Conservation (phyloP, 2,888 invertebrate genomes). For the Synergus itoensis region DNA sequence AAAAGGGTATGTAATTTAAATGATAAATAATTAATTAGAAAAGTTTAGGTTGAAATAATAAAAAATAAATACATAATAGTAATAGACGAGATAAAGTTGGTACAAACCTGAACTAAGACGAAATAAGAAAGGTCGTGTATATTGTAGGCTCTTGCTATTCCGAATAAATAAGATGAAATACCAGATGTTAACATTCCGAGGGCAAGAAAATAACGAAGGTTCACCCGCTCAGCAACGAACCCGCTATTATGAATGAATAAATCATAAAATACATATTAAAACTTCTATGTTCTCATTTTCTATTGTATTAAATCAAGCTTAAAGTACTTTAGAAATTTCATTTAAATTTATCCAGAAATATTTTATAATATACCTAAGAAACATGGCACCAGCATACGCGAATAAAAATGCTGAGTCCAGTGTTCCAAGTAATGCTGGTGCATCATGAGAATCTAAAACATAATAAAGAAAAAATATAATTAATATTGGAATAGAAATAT, state of each 20-base stretch:
- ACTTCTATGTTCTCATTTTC: background rate
- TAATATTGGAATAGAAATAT: slow-evolving; percentile 48
- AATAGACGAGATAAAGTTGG: slow-evolving; percentile 32
- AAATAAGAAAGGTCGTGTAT: slow-evolving; percentile 92
- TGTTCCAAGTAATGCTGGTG: slow-evolving; percentile 89
- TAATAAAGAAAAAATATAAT: slow-evolving; percentile 53
- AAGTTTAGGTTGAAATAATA: slow-evolving; percentile 13
- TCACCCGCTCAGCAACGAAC: slow-evolving; percentile 94
- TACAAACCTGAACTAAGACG: slow-evolving; percentile 87
- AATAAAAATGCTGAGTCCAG: slow-evolving; percentile 95
- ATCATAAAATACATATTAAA: slow-evolving; percentile 29
- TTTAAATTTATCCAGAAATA: background rate
- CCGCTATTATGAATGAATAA: slow-evolving; percentile 80
- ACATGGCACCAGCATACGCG: slow-evolving; percentile 96
- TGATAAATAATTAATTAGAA: slow-evolving; percentile 2
- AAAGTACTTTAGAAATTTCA: background rate
- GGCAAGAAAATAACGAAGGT: slow-evolving; percentile 93
- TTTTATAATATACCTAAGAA: slow-evolving; percentile 80
- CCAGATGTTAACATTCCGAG: slow-evolving; percentile 95
- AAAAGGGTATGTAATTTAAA: slow-evolving; percentile 52
- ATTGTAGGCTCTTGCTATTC: slow-evolving; percentile 88
- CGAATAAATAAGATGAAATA: slow-evolving; percentile 90
- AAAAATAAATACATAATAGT: background rate
- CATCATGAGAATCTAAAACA: slow-evolving; percentile 83
- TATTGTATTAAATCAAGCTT: background rate